These are phyloP conservation scores for Pasiphila rectangulata DNA, from an alignment of 2,888 invertebrate species.

Conservation along the genomic window DNA sequence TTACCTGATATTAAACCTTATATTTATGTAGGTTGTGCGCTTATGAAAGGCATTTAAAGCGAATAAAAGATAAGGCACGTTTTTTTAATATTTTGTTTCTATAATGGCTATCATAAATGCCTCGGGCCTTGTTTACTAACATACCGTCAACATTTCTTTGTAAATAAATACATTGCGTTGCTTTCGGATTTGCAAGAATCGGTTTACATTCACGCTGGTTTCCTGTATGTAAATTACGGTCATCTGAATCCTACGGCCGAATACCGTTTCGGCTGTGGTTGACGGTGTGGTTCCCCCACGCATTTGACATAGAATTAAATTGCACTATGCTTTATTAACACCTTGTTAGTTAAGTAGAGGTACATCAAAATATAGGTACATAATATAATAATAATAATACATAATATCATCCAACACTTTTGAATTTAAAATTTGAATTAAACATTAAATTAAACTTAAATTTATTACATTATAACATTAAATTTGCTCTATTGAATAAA, in stretches of 20 bases:
- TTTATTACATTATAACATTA: no score
- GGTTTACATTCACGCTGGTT: conserved; percentile 7
- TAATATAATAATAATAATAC: no score
- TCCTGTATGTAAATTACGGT: conserved; percentile 11
- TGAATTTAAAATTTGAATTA: no score
- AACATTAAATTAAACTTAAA: no score
- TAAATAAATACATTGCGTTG: conserved; percentile 17
- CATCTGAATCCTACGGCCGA: conserved; percentile 2
- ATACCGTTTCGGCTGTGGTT: conserved; percentile 20
- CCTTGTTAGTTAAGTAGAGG: no score
- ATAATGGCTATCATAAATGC: conserved; percentile 4
- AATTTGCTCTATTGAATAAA: no score
- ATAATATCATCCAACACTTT: no score
- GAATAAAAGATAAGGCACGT: conserved; percentile 4
- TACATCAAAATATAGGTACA: no score
- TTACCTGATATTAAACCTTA: conserved; percentile 35
- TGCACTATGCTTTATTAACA: no score
- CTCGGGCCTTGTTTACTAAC: conserved; percentile 2
- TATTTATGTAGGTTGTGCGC: conserved; percentile 8
- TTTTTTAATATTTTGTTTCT: conserved; percentile 11
- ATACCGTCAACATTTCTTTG: conserved; percentile 24
- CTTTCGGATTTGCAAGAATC: conserved; percentile 9
- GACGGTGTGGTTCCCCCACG: conserved; percentile 35
- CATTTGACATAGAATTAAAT: not conserved
- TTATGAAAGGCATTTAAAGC: conserved; percentile 7